Conservation (phyloP, 2,113 vertebrate species). For the Rhynchomys soricoides region DNA sequence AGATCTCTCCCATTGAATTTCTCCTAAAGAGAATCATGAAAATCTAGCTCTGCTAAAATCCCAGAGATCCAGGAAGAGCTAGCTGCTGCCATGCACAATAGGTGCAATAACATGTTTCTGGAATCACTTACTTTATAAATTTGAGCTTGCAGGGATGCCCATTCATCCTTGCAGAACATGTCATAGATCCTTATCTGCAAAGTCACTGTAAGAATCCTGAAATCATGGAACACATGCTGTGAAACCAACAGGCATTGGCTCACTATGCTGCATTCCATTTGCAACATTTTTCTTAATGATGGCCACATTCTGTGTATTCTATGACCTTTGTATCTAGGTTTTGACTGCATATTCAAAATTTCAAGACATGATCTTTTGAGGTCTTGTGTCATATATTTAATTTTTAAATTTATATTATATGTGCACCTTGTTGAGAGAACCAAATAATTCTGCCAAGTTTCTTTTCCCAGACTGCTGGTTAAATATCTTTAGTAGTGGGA, state of each 20-base stretch:
- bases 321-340: background rate
- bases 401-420: background rate
- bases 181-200: background rate
- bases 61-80: background rate
- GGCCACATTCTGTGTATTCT: background rate
- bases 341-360: background rate
- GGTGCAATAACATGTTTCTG: background rate
- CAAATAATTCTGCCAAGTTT: background rate
- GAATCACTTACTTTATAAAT: background rate
- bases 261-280: too few relatives aligned
- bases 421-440: background rate
- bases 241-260: too few relatives aligned
- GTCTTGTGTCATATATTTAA: background rate
- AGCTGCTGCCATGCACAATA: background rate
- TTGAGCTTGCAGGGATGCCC: background rate
- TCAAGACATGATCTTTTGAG: constrained; percentile 13
- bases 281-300: rapidly evolving
- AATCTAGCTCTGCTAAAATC: background rate
- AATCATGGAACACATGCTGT: background rate
- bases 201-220: background rate
- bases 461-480: background rate
- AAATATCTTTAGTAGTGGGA: background rate
- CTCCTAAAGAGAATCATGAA: background rate
- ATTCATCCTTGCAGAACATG: background rate
- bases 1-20: background rate